Evolutionary conservation across 2,113 vertebrate genomes (phyloP).

Genomic region (Sigmodon hispidus): DNA sequence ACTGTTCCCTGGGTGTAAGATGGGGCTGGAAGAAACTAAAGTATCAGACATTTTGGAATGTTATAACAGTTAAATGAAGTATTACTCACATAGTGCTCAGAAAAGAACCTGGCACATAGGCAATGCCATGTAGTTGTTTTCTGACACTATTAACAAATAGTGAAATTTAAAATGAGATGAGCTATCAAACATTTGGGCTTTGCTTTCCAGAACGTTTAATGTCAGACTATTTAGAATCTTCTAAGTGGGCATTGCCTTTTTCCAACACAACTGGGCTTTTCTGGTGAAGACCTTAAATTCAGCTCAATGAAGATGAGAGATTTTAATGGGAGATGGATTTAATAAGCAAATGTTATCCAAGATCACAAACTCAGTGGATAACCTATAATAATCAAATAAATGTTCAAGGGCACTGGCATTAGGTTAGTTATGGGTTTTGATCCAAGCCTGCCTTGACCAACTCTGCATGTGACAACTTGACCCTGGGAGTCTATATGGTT

Average conservation of each 20-base stretch:
- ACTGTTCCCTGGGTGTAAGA: neutral
- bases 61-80: constrained; percentile 9
- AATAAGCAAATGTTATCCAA: neutral
- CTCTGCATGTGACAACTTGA: rapidly evolving
- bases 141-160: neutral
- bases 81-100: neutral
- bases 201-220: constrained; percentile 4
- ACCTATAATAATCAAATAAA: neutral
- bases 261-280: constrained; percentile 1
- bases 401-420: neutral
- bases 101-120: neutral
- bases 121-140: neutral
- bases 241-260: neutral
- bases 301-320: neutral
- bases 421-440: neutral
- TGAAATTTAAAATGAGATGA: neutral
- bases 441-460: neutral
- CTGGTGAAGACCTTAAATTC: neutral
- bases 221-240: neutral
- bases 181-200: neutral
- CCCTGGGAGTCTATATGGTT: rapidly evolving
- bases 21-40: neutral
- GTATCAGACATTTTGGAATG: neutral
- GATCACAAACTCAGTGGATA: neutral
- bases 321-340: neutral